Evolutionary conservation across 2,888 invertebrate species (phyloP).

Genomic region (Antheraea assamensis): DNA sequence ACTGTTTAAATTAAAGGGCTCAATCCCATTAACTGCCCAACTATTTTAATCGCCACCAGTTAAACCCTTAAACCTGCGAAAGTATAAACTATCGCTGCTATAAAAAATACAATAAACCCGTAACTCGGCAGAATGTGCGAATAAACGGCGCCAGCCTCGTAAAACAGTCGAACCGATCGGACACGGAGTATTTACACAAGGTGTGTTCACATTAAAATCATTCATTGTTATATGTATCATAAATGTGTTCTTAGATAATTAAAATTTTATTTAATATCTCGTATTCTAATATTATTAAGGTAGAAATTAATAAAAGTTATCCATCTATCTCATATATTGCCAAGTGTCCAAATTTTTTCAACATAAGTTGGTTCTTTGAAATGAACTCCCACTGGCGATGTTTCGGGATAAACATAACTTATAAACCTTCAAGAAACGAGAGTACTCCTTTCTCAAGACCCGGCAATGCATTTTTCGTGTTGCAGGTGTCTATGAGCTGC

Average conservation of each 20-base stretch:
- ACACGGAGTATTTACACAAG: constrained; percentile 22
- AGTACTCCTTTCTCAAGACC: no score
- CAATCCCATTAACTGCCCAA: constrained; percentile 11
- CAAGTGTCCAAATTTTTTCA: no score
- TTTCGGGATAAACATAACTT: no score
- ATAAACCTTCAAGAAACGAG: no score
- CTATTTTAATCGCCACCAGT: constrained; percentile 27
- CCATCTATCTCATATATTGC: no score
- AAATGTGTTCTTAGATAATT: neutral
- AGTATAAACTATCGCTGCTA: constrained; percentile 71
- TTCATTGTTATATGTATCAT: constrained; percentile 9
- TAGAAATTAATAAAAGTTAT: no score
- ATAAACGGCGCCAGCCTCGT: constrained; percentile 65
- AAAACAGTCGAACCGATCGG: constrained; percentile 69
- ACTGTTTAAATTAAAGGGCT: neutral
- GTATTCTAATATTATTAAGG: no score
- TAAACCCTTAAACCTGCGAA: constrained; percentile 65
- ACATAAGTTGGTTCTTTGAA: no score
- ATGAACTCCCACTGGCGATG: no score
- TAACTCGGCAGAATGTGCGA: constrained; percentile 65
- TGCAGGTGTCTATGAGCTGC: no score
- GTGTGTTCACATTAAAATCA: constrained; percentile 34
- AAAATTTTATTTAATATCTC: neutral
- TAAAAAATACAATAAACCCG: constrained; percentile 75
- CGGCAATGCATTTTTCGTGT: no score